A percentile compares a stretch with the other conserved stretches of the same genome.
Evolutionary conservation across 1,140 invertebrate species (phyloP).

Genomic region (Spodoptera litura): DNA sequence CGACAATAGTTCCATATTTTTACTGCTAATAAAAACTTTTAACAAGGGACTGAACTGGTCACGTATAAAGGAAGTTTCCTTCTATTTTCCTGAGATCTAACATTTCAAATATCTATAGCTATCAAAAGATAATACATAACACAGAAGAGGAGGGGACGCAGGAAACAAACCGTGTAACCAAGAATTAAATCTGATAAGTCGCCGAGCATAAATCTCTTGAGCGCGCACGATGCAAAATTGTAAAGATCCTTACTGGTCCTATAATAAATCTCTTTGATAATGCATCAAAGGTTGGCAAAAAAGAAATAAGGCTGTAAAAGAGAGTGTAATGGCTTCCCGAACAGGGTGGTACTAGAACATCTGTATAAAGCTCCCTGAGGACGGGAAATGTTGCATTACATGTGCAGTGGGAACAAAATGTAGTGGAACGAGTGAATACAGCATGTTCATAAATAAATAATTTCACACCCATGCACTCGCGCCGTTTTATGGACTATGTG

Average conservation of each 20-base stretch:
- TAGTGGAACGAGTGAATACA: conserved; percentile 24
- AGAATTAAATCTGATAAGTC: conserved; percentile 46
- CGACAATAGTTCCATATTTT: neutral
- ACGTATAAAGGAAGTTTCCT: neutral
- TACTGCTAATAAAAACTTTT: neutral
- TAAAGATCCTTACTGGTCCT: conserved; percentile 14
- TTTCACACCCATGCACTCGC: conserved; percentile 35
- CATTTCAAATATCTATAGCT: conserved; percentile 1
- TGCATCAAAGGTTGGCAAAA: conserved; percentile 37
- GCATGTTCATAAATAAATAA: conserved; percentile 41
- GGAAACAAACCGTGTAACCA: conserved; percentile 32
- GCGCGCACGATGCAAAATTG: conserved; percentile 36
- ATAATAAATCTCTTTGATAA: conserved; percentile 45
- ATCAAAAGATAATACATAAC: conserved; percentile 27
- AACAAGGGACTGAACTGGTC: neutral
- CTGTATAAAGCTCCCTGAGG: conserved; percentile 1
- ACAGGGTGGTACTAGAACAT: conserved; percentile 7
- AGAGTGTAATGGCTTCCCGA: conserved; percentile 33
- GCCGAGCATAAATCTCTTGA: conserved; percentile 22
- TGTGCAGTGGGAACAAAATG: neutral
- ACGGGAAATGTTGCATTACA: conserved; percentile 42
- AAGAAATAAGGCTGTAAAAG: conserved; percentile 18
- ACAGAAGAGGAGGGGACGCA: conserved; percentile 30
- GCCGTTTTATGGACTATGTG: conserved; percentile 18
- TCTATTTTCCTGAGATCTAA: neutral